These are phyloP conservation scores for Pachyseris speciosa DNA, from an alignment of 64 coral and sea anemone genomes.

Conservation along the genomic window DNA sequence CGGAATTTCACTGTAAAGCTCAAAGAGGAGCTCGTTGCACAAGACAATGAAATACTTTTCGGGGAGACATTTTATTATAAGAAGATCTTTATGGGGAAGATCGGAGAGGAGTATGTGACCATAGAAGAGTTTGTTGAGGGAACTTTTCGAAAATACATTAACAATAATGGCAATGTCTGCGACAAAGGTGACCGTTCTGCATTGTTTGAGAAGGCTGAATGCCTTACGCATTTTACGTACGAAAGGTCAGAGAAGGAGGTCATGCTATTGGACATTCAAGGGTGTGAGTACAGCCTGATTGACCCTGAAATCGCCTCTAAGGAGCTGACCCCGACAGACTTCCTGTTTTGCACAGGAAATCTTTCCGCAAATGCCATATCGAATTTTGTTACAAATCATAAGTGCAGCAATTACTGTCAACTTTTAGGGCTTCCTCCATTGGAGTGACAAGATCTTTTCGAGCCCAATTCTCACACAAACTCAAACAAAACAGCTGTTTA, in stretches of 20 bases:
- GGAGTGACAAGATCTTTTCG: too few species aligned
- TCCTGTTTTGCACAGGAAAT: slow-evolving; percentile 53
- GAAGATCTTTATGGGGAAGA: slow-evolving; percentile 24
- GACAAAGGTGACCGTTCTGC: background rate
- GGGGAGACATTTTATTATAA: slow-evolving; percentile 26
- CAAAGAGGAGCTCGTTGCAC: background rate
- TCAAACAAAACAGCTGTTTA: too few species aligned
- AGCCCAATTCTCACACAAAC: too few species aligned
- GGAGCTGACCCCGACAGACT: background rate
- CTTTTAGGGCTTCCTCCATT: too few species aligned
- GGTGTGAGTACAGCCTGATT: slow-evolving; percentile 26
- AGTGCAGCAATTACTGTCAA: slow-evolving; percentile 48
- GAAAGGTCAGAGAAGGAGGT: slow-evolving; percentile 32
- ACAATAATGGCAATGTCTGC: slow-evolving; percentile 50
- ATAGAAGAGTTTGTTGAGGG: slow-evolving; percentile 58
- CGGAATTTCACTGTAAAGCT: background rate
- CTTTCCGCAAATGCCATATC: background rate
- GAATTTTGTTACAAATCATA: slow-evolving; percentile 34
- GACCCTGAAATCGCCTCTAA: slow-evolving; percentile 60
- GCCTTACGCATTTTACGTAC: slow-evolving; percentile 25
- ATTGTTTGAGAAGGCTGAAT: slow-evolving; percentile 45
- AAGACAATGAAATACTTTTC: background rate
- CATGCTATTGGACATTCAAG: slow-evolving; percentile 60
- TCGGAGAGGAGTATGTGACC: slow-evolving; percentile 7
- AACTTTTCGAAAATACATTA: slow-evolving; percentile 54